Evolutionary conservation across 2,113 vertebrate genomes (phyloP).

Genomic region (Sturnus vulgaris): DNA sequence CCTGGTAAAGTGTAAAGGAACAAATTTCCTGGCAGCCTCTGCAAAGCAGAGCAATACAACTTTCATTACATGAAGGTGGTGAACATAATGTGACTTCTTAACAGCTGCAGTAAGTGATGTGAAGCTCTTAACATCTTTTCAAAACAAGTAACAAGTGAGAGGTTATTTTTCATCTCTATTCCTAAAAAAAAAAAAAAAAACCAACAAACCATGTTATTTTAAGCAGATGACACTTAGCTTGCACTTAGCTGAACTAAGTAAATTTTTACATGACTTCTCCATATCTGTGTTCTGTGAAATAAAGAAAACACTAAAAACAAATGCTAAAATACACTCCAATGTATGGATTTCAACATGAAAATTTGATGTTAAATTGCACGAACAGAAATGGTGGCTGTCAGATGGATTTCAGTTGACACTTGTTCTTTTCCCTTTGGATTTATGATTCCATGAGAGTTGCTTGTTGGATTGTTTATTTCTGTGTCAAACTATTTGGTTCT

Average conservation of each 20-base stretch:
- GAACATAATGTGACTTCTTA: constrained; percentile 12
- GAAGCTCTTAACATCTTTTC: constrained; percentile 3
- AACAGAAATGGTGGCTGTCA: neutral
- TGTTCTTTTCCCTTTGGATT: neutral
- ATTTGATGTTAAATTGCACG: neutral
- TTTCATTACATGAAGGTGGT: neutral
- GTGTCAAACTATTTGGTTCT: neutral
- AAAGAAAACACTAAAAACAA: neutral
- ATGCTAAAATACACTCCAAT: neutral
- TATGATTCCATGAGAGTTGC: neutral
- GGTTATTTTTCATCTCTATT: neutral
- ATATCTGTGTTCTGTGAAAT: neutral
- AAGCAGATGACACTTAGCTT: neutral
- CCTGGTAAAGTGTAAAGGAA: neutral
- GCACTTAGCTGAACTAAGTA: neutral
- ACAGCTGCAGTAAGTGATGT: constrained; percentile 10
- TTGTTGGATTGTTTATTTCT: neutral
- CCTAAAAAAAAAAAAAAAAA: neutral
- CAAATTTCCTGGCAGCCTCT: neutral
- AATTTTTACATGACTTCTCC: neutral
- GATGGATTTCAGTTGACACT: neutral
- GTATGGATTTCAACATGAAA: neutral
- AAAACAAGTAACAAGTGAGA: constrained; percentile 8
- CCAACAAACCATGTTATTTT: neutral
- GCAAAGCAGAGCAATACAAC: neutral